phyloP scores from a whole-genome alignment of 2,113 vertebrate species.

The Neogobius melanostomus region DNA sequence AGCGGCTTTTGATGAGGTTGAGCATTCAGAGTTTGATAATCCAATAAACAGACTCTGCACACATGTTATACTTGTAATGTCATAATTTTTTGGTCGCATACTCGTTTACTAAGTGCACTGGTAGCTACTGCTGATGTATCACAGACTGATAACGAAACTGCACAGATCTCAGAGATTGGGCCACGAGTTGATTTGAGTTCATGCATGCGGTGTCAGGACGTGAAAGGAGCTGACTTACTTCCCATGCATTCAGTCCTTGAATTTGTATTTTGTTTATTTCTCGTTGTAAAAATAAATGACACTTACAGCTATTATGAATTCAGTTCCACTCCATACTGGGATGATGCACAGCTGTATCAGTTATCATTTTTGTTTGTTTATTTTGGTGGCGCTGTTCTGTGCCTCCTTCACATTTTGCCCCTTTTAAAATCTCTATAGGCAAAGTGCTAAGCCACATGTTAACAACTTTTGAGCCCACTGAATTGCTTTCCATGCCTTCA shows the following conservation, averaged over 20 bases:
- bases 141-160: constrained; percentile 24
- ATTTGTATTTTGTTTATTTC: background rate
- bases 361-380: too few relatives aligned
- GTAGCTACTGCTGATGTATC: constrained; percentile 7
- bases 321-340: too few relatives aligned
- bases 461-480: background rate
- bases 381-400: background rate
- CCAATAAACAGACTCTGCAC: too few relatives aligned
- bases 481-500: background rate
- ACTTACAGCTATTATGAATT: too few relatives aligned
- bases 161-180: constrained; percentile 23
- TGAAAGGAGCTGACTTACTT: background rate
- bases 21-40: background rate
- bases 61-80: background rate
- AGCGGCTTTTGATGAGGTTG: background rate
- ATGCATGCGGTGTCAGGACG: background rate
- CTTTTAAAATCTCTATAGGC: background rate
- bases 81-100: constrained; percentile 3
- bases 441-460: background rate
- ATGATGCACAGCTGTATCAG: too few relatives aligned
- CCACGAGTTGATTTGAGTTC: constrained; percentile 15
- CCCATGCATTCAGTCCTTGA: background rate
- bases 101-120: constrained; percentile 11
- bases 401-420: background rate
- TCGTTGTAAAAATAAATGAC: too few relatives aligned